Base-by-base conservation (phyloP, 2,113 vertebrate species). In the Oreocharis arfaki region DNA sequence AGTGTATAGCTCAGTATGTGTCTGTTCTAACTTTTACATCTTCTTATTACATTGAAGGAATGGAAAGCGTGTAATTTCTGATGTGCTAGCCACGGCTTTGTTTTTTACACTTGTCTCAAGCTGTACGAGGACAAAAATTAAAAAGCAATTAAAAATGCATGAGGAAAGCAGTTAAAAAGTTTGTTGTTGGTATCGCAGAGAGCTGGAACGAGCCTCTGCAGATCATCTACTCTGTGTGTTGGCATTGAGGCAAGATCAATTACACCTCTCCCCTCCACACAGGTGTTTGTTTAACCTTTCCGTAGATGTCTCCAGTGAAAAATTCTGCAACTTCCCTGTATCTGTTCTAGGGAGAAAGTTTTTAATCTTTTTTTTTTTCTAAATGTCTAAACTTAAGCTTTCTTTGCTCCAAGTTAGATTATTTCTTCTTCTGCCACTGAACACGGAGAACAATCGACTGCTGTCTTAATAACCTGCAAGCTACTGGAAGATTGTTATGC, bases 401-500 rank as follows among this genome's bases (percentile, higher is more conserved):
- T 94, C 86, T 90, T 95, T 90, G 89, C 93, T 95, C 55, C 13
- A 13, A 95, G 95, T 97, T 95, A 95, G 93, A 96, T 96, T 87
- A 89, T 96, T 96, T 95, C 96, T 95, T 96, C 94, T 96, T 84
- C 77, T 97, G 93, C 87, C 84, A 71, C 93, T 84, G 94, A 96
- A 93, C 94, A 95, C 77, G 84, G 65, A 96, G 94, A 94, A 95
- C 94, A 96, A 94, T 94, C 28, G 32, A 96, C 93, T 95, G 87
- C 91, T 89, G 95, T 96, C 94, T 96, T 95, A 95, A 97, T 95
- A 95, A 96, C 93, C 94, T 96, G 91, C 94, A 76, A 87, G 91
- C 87, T 95, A 49, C 78, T 94, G 77, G 91, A 92, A 92, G 94
- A 91, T 87, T 94, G 96, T 95, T 95, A 95, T 95, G 93, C 86